phyloP scores from a whole-genome alignment of 1,140 invertebrate species.

The Halictus rubicundus region DNA sequence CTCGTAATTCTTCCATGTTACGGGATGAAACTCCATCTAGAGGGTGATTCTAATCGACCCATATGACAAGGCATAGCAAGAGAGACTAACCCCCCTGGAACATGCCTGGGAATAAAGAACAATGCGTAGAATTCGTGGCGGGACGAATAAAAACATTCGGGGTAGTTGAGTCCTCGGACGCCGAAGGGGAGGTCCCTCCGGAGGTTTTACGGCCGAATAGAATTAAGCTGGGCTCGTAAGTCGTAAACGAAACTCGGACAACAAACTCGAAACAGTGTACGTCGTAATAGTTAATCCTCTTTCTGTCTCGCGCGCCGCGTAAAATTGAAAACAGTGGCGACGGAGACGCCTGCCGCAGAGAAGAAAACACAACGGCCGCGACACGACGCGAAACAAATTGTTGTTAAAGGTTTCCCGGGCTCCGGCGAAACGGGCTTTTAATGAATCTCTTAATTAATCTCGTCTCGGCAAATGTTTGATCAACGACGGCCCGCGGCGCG shows the following conservation, averaged over 20 bases:
- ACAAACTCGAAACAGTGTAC: background rate
- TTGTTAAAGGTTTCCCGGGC: background rate
- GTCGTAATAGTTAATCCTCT: constrained; percentile 20
- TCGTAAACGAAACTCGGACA: constrained; percentile 42
- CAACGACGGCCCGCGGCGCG: no score
- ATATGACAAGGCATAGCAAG: background rate
- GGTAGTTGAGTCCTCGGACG: background rate
- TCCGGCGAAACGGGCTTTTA: background rate
- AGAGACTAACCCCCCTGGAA: no score
- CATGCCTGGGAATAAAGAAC: background rate
- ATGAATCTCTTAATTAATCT: constrained; percentile 21
- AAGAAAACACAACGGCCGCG: background rate
- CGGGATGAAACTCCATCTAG: background rate
- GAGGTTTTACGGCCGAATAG: constrained; percentile 33
- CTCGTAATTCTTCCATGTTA: no score
- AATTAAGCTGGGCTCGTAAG: constrained; percentile 32
- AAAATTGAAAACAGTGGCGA: constrained; percentile 3
- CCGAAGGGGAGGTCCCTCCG: constrained; percentile 3
- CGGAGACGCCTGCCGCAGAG: no score
- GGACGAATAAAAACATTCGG: background rate
- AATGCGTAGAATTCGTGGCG: background rate
- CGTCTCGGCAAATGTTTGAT: background rate
- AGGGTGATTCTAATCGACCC: background rate
- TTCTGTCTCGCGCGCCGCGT: constrained; percentile 13
- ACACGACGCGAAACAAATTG: background rate